Conservation (phyloP, 2,797 vertebrate species). For the Nasua narica region DNA sequence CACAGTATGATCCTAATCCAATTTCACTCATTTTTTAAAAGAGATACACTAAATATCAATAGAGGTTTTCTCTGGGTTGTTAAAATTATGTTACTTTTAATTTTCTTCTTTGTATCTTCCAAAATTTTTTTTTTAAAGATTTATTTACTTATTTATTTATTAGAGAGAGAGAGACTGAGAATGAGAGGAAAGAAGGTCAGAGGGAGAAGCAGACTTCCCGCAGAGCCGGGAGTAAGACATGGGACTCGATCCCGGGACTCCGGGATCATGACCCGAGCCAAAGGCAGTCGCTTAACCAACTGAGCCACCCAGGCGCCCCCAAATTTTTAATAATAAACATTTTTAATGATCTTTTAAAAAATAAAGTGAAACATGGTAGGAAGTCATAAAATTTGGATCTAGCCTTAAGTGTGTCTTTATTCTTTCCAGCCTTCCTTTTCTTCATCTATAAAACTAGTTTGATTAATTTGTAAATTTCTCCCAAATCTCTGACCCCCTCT, state of each 20-base stretch:
- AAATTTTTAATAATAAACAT: background rate
- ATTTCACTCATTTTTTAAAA: slow-evolving; percentile 1
- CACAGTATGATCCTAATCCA: background rate
- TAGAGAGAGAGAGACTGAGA: no score
- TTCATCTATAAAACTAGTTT: background rate
- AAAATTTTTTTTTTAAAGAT: no score
- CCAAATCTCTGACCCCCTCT: background rate
- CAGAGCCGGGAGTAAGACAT: no score
- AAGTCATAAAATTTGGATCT: background rate
- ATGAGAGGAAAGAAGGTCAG: no score
- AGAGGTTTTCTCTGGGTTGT: background rate
- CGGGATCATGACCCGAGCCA: no score
- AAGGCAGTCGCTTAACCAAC: no score
- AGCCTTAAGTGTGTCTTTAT: background rate
- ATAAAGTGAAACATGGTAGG: background rate
- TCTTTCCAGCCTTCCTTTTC: background rate
- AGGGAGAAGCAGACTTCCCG: no score
- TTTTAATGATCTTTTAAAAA: background rate
- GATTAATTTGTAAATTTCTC: background rate
- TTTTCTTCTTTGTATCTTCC: background rate
- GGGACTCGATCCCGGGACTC: no score
- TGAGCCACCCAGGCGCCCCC: no score
- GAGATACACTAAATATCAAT: background rate
- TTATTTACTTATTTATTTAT: no score
- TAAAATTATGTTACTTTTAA: background rate